phyloP scores from a whole-genome alignment of 2,888 invertebrate species.

The Tanypteryx hageni region DNA sequence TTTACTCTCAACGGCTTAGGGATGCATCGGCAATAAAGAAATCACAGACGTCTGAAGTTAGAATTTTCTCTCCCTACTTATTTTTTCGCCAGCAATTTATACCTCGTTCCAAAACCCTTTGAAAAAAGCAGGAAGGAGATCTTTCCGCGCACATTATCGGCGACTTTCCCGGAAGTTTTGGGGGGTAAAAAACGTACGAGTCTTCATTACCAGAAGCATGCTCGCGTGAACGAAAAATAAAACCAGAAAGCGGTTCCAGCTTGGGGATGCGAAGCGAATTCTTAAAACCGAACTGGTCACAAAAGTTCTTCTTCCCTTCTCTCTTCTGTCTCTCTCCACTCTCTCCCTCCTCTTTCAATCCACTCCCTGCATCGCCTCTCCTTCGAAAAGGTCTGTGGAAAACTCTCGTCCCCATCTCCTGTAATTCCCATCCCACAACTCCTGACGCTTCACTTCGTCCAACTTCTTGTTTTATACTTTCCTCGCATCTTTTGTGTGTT shows the following conservation, averaged over 20 bases:
- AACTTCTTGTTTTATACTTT: conserved; percentile 33
- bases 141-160: neutral
- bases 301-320: neutral
- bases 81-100: neutral
- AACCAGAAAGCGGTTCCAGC: neutral
- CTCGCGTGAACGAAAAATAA: neutral
- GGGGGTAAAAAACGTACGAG: neutral
- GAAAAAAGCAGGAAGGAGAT: neutral
- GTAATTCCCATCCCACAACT: neutral
- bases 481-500: neutral
- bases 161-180: neutral
- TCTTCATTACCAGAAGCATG: conserved; percentile 19
- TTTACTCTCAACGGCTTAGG: too few species aligned
- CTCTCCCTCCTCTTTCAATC: neutral
- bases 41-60: too few species aligned
- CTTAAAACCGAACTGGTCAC: conserved; percentile 20
- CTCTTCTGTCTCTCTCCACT: neutral
- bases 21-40: too few species aligned
- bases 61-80: too few species aligned
- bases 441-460: conserved; percentile 8
- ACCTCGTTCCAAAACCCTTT: neutral
- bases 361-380: neutral
- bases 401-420: neutral
- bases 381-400: neutral
- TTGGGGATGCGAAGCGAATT: conserved; percentile 14